These are phyloP conservation scores for Anniella stebbinsi DNA, from an alignment of 2,797 vertebrate species.

Conservation along the genomic window DNA sequence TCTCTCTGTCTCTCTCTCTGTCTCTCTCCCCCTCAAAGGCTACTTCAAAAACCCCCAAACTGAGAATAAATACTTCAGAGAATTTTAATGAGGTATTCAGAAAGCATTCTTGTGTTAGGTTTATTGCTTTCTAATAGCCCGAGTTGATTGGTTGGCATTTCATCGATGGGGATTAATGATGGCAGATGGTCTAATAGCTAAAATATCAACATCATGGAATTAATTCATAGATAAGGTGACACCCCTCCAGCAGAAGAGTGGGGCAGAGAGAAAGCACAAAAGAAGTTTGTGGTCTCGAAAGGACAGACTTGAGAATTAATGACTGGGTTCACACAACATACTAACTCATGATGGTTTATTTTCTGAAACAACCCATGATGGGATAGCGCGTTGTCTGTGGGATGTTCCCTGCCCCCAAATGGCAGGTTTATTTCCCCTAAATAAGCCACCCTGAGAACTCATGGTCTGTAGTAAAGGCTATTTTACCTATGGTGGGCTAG, in stretches of 20 bases:
- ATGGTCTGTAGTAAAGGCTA: no score
- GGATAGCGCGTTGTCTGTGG: no score
- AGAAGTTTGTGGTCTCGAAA: not conserved
- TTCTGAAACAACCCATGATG: no score
- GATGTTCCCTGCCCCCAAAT: no score
- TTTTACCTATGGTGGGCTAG: no score
- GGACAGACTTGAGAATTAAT: not conserved
- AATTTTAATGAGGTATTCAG: not conserved
- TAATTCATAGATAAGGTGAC: not conserved
- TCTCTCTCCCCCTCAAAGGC: no score
- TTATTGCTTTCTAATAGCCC: not conserved
- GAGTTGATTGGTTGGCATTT: not conserved
- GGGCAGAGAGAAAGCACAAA: not conserved
- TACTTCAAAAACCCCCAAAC: not conserved
- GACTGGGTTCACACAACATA: no score
- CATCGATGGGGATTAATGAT: not conserved
- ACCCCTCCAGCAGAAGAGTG: not conserved
- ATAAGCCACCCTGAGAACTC: no score
- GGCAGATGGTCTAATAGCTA: not conserved
- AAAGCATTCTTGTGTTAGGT: not conserved
- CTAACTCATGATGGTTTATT: no score
- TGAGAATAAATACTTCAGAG: not conserved
- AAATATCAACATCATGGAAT: not conserved
- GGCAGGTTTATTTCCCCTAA: no score
- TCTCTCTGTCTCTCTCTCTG: no score